Evolutionary conservation across 2,113 vertebrate genomes (phyloP), one percentile per base, ranked within the genome.

Genomic region (Mustela nigripes): DNA sequence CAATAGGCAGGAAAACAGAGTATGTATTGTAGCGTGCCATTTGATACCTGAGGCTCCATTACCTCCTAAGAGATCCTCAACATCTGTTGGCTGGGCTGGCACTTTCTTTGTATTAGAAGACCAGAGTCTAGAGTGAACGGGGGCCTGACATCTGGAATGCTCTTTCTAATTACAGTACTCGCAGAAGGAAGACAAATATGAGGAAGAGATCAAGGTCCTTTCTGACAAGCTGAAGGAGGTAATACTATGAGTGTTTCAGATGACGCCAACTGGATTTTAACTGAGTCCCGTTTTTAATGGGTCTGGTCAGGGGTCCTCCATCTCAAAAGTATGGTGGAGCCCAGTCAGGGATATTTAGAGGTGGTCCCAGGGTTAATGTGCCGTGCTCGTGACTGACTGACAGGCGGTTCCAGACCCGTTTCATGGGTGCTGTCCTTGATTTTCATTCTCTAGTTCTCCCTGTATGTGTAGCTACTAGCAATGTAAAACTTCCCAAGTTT

Each of bases 151-250:
- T 86, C 74, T 94, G 88, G 94, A 89, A 88, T 80, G n/a, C 90
- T 94, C 92, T 98, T 98, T 99, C 94, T 98, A 87, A 97, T 99
- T 99, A 97, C 99, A 99, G 99, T 99, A 99, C 99, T 99, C 99
- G 0, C 99, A 99, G 99, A 99, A 99, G 98, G 99, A 99, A 98
- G 99, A 99, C 99, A 99, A 99, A 97, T 99, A 99, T 60, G 99
- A 99, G 98, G 99, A 99, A 97, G 99, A 99, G 98, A 99, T 99
- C 98, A 99, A 99, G 99, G 99, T 99, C 97, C 99, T 99, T 95
- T 99, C 99, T 95, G 99, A 99, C 99, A 99, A 99, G 98, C 99
- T 99, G 99, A 99, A 99, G 99, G 99, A 99, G 99, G 99, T 99
- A 99, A 99, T 98, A 62, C 62, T 33, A 42, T 45, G 90, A 33